These are phyloP conservation scores for Bolinopsis microptera DNA, from an alignment of 37 sponge, comb jelly and placozoan species.

Conservation along the genomic window DNA sequence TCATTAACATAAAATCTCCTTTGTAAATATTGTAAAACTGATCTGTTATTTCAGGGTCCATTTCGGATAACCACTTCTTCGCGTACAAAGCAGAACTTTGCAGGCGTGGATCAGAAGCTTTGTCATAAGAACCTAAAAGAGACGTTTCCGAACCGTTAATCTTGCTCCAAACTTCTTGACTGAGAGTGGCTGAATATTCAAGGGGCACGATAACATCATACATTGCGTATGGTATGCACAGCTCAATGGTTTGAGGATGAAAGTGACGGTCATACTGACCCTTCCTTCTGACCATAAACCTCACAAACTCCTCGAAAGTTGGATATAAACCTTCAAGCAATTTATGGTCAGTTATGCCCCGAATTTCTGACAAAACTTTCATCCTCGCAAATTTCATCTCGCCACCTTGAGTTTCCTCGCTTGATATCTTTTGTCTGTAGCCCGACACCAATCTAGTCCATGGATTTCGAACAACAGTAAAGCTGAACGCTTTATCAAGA, in stretches of 20 bases:
- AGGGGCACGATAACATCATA: conserved; percentile 1
- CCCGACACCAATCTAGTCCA: conserved; percentile 29
- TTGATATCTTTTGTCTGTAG: neutral
- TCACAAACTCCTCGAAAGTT: neutral
- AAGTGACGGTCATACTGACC: neutral
- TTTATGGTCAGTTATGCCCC: neutral
- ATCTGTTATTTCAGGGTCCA: neutral
- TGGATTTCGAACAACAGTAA: conserved; percentile 25
- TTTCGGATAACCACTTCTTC: neutral
- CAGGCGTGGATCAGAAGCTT: neutral
- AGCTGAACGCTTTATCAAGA: neutral
- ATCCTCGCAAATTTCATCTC: neutral
- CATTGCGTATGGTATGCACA: neutral
- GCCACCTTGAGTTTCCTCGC: neutral
- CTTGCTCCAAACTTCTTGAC: neutral
- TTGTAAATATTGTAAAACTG: neutral
- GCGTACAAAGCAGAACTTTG: neutral
- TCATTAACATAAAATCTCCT: neutral
- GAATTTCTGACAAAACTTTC: neutral
- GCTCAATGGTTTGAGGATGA: neutral
- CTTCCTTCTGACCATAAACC: neutral
- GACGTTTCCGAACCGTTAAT: neutral
- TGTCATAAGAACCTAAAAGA: neutral
- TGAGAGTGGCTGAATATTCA: neutral
- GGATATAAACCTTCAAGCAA: neutral